Base-by-base conservation (phyloP, 2,797 vertebrate genomes). In the Crenuchus spilurus region DNA sequence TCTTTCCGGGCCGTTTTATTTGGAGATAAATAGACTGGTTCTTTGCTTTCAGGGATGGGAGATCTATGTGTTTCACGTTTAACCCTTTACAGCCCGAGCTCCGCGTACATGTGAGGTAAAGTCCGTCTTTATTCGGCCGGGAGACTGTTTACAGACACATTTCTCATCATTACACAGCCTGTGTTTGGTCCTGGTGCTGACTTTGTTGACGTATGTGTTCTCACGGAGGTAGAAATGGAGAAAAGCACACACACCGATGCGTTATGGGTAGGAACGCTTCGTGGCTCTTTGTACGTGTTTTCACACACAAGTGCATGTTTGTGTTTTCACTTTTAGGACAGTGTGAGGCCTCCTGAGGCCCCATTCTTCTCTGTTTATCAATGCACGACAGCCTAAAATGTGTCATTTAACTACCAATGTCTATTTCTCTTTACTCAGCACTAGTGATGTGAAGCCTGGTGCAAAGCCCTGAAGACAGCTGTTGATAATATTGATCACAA, bases 91-190 rank as follows among this genome's bases (percentile, higher is more conserved):
- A 58, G 63, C 69, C 86, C 85, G 80, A 77, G 84, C 85, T 81
- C 85, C 81, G 81, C 86, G 77, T 84, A 85, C 84, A 89, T 90
- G 86, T 89, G 83, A 92, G 93, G 92, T 93, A 93, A 69, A 79
- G 70, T 78, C 60, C 66, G 39, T 63, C 52, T 66, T 76, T 64
- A 52, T 61, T 10, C 55, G 13, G 41, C 18, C n/a, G n/a, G n/a
- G n/a, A n/a, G n/a, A n/a, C n/a, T n/a, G n/a, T n/a, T n/a, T n/a
- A n/a, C n/a, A n/a, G n/a, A n/a, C 26, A 31, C 26, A 35, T 71
- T 71, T 58, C 55, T 6, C 4, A 9, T 6, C 16, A n/a, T 4
- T 1, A 22, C 49, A 24, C 41, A 39, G 41, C 28, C 13, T n/a
- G 8, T 37, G 35, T 37, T 37, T 10, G 28, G 49, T 28, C 28